These are phyloP conservation scores for Ylistrum balloti DNA, from an alignment of 1,140 invertebrate species.

Conservation along the genomic window DNA sequence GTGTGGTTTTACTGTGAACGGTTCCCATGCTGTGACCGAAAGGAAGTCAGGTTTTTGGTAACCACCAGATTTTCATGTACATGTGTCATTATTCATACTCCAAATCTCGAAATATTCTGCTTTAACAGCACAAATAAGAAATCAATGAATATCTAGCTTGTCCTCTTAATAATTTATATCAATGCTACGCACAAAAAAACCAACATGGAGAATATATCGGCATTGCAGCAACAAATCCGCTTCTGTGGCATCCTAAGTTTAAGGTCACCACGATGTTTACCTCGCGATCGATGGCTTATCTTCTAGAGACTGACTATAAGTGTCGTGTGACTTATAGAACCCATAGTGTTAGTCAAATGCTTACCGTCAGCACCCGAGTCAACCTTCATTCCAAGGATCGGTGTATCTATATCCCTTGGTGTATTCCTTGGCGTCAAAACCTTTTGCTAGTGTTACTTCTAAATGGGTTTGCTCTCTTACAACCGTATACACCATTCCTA, in stretches of 20 bases:
- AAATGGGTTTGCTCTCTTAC: too few species aligned
- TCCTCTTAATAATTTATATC: not conserved
- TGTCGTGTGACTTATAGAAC: constrained; percentile 7
- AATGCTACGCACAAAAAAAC: not conserved
- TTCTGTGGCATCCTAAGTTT: not conserved
- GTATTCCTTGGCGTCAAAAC: not conserved
- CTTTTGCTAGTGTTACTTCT: not conserved
- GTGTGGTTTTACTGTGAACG: not conserved
- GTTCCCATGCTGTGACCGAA: not conserved
- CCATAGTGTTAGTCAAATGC: not conserved
- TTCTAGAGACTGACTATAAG: not conserved
- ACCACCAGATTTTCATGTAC: not conserved
- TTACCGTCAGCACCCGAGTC: not conserved
- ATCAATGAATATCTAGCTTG: not conserved
- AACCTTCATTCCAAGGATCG: not conserved
- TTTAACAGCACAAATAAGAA: constrained; percentile 16
- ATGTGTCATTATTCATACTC: not conserved
- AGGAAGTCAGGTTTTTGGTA: not conserved
- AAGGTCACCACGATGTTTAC: not conserved
- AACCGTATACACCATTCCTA: too few species aligned
- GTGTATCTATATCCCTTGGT: not conserved
- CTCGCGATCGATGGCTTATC: not conserved
- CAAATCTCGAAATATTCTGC: constrained; percentile 24
- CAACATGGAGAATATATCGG: not conserved
- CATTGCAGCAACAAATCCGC: not conserved